These are phyloP conservation scores for Progne subis DNA, from an alignment of 2,113 vertebrate species.

Conservation along the genomic window DNA sequence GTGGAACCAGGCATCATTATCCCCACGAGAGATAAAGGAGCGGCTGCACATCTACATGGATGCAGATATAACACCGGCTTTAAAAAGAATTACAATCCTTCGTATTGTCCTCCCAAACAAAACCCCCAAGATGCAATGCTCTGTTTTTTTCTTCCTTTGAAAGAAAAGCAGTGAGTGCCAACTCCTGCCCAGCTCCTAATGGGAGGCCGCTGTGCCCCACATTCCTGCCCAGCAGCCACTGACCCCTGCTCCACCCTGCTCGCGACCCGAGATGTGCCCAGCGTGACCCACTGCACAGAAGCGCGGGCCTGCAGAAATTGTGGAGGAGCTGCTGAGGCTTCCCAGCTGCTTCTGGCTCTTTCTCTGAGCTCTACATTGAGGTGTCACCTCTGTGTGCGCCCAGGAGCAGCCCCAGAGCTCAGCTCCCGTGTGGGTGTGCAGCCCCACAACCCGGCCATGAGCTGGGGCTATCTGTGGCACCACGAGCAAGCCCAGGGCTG, in stretches of 20 bases:
- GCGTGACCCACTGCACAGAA: background rate
- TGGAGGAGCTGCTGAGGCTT: background rate
- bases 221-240: rapidly evolving
- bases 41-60: background rate
- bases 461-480: background rate
- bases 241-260: background rate
- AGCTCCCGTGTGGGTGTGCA: background rate
- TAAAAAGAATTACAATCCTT: background rate
- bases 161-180: background rate
- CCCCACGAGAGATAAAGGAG: background rate
- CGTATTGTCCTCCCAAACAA: background rate
- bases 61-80: background rate
- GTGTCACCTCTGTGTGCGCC: background rate
- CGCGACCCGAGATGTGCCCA: rapidly evolving
- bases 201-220: background rate
- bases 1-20: conserved; percentile 7
- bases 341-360: background rate
- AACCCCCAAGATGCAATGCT: background rate
- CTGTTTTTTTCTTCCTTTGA: background rate
- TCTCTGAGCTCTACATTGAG: rapidly evolving
- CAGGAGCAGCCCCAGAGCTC: background rate
- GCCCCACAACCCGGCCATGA: rapidly evolving
- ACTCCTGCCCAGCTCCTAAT: background rate
- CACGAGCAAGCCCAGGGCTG: rapidly evolving
- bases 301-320: rapidly evolving